phyloP scores from a whole-genome alignment of 2,888 invertebrate genomes.

The Drosophila neotestacea region DNA sequence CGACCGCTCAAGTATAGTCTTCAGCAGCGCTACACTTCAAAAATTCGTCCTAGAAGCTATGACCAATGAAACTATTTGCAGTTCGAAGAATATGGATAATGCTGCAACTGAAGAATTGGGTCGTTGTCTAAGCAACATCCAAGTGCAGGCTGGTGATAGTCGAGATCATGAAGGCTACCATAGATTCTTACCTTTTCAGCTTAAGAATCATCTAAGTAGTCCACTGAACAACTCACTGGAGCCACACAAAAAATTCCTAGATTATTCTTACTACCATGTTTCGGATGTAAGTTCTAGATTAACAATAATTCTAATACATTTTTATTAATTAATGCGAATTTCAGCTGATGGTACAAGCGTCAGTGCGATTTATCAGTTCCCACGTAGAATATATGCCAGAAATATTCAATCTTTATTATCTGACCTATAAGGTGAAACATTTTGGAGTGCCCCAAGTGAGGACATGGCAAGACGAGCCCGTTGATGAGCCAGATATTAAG shows the following conservation, averaged over 20 bases:
- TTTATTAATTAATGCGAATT: neutral
- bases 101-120: slow-evolving; percentile 86
- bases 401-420: slow-evolving; percentile 48
- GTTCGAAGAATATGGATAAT: slow-evolving; percentile 84
- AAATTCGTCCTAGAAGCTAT: slow-evolving; percentile 91
- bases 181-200: slow-evolving; percentile 61
- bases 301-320: neutral
- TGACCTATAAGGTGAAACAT: slow-evolving; percentile 32
- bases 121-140: slow-evolving; percentile 91
- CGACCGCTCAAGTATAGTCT: slow-evolving; percentile 95
- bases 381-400: slow-evolving; percentile 19
- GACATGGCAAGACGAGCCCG: neutral
- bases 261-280: slow-evolving; percentile 45
- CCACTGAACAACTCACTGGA: slow-evolving; percentile 43
- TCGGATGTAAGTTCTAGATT: slow-evolving; percentile 48
- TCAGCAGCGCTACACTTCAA: slow-evolving; percentile 92
- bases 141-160: slow-evolving; percentile 94
- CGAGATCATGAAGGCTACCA: slow-evolving; percentile 87
- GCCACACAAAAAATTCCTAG: slow-evolving; percentile 39
- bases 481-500: neutral
- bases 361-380: slow-evolving; percentile 34
- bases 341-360: slow-evolving; percentile 45
- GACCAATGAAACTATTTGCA: slow-evolving; percentile 86
- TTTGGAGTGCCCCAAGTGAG: slow-evolving; percentile 38
- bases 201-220: slow-evolving; percentile 14